These are phyloP conservation scores for Sitta europaea DNA, from an alignment of 2,113 vertebrate genomes.

Conservation along the genomic window DNA sequence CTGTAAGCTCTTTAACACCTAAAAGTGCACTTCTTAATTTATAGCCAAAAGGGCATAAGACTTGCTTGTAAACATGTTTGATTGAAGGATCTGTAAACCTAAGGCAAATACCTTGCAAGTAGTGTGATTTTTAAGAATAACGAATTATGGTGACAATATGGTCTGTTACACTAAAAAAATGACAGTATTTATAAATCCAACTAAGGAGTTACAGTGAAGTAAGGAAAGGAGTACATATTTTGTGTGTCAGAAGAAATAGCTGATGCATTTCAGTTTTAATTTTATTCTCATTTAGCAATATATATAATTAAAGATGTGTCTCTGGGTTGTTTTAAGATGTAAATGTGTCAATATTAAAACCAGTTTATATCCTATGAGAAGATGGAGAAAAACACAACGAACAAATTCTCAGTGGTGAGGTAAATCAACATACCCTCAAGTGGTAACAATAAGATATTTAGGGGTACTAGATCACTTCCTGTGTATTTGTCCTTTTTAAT, in stretches of 20 bases:
- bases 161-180: background rate
- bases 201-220: background rate
- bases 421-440: background rate
- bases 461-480: background rate
- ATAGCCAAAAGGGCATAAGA: background rate
- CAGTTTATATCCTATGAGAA: background rate
- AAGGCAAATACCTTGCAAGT: background rate
- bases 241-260: background rate
- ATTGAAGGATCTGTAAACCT: background rate
- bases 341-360: background rate
- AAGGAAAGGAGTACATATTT: background rate
- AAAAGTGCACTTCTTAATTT: background rate
- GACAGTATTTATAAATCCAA: background rate
- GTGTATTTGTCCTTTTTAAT: background rate
- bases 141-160: background rate
- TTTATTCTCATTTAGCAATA: background rate
- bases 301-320: background rate
- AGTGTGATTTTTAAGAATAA: background rate
- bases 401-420: background rate
- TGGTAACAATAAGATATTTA: background rate
- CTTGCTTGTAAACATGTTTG: background rate
- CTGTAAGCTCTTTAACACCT: background rate
- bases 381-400: background rate
- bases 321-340: background rate
- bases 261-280: background rate